phyloP scores from a whole-genome alignment of 2,797 vertebrate species.

The Phrynocephalus forsythii region DNA sequence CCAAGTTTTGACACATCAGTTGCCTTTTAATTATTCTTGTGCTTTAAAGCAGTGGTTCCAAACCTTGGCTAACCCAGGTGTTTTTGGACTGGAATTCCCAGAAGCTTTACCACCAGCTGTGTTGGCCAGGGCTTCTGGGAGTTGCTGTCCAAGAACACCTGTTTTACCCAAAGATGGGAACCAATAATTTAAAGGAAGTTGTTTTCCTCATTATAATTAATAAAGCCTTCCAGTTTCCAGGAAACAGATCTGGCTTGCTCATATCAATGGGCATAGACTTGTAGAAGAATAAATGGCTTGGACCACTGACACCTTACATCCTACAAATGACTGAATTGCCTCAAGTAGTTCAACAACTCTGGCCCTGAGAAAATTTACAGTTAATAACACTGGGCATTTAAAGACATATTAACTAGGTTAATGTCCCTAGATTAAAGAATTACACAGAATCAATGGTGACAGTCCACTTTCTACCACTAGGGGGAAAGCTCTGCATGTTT shows the following conservation, averaged over 20 bases:
- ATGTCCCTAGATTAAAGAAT: not conserved
- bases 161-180: no score
- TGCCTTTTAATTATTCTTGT: not conserved
- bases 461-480: constrained; percentile 3
- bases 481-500: not conserved
- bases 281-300: not conserved
- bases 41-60: not conserved
- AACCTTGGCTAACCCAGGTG: no score
- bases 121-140: no score
- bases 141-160: no score
- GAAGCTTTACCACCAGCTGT: no score
- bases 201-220: not conserved
- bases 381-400: not conserved
- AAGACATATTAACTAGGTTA: not conserved
- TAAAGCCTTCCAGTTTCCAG: not conserved
- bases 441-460: not conserved
- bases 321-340: not conserved
- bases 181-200: not conserved
- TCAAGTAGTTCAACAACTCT: not conserved
- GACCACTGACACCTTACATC: not conserved
- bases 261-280: not conserved
- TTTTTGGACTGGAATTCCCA: no score
- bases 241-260: not conserved
- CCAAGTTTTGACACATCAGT: not conserved
- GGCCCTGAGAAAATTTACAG: not conserved